A percentile compares a stretch with the other conserved stretches of the same genome.
Evolutionary conservation across 1,140 invertebrate genomes (phyloP).

Genomic region (Oncopodura yosiiana): DNA sequence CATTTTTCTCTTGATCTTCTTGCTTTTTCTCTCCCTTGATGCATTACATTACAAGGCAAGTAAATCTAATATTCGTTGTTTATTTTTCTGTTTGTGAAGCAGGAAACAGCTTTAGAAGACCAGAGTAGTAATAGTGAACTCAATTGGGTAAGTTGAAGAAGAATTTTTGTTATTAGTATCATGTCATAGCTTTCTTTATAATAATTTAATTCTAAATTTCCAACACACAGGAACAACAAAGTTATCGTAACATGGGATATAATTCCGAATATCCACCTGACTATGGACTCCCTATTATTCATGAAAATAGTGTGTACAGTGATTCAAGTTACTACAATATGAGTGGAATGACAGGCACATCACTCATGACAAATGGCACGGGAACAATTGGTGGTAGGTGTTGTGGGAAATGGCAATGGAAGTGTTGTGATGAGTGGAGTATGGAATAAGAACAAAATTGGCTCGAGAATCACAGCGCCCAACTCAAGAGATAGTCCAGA

Average conservation of each 20-base stretch:
- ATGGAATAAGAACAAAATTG: conserved; percentile 47
- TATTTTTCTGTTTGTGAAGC: neutral
- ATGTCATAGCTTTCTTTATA: no score
- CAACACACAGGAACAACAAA: conserved; percentile 32
- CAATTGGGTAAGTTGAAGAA: no score
- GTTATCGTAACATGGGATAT: conserved; percentile 34
- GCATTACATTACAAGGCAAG: no score
- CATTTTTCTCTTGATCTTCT: no score
- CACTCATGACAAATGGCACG: conserved; percentile 40
- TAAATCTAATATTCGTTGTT: no score
- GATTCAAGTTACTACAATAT: conserved; percentile 26
- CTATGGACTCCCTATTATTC: conserved; percentile 61
- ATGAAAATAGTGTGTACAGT: conserved; percentile 37
- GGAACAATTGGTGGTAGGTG: conserved; percentile 65
- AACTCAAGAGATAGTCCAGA: conserved; percentile 73
- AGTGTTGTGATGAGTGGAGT: conserved; percentile 63
- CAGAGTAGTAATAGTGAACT: conserved; percentile 33
- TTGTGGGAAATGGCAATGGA: conserved; percentile 66
- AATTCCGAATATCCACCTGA: conserved; percentile 57
- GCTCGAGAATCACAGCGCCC: conserved; percentile 48
- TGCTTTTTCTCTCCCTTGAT: no score
- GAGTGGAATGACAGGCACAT: conserved; percentile 34
- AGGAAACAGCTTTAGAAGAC: conserved; percentile 29
- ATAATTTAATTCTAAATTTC: no score
- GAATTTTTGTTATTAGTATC: no score